Evolutionary conservation across 1,140 invertebrate species (phyloP), one percentile per base, ranked within the genome.

Genomic region (Leptopilina boulardi): DNA sequence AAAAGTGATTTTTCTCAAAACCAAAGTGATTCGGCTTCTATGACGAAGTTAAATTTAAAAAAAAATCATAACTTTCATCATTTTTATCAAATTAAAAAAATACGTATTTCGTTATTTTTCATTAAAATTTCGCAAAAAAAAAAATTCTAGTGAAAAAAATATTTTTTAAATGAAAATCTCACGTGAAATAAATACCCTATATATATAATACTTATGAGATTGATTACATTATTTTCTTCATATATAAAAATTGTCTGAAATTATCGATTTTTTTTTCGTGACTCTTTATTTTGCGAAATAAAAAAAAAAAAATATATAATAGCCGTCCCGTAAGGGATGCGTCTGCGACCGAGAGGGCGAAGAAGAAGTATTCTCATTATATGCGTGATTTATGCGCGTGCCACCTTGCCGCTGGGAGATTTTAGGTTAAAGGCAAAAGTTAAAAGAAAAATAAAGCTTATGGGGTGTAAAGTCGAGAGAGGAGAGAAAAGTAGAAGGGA

Each of bases 401-500:
- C 85, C 85, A 86, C 85, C 86, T 86, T 85, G 85, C 84, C 84
- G 84, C 81, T 80, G 82, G 83, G 82, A 88, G 86, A 87, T 89
- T 90, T 88, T 90, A 86, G 85, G 87, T 89, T 89, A 89, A 86
- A 87, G 87, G 87, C 86, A 89, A 90, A n/a, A 91, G 89, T 91
- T 90, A 90, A 91, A 91, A 89, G 89, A 91, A 91, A 91, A 91
- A 91, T 91, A 91, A 90, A 85, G 89, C 89, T 91, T 90, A 90
- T 86, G 85, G 89, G 89, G 88, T 89, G 86, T 87, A 89, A 89
- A 90, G 88, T 91, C 80, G 80, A 77, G 77, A n/a, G n/a, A n/a
- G n/a, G n/a, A n/a, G 34, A 38, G 66, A 74, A 23, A 76, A 74
- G 76, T 76, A 77, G 59, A 73, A 77, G 78, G 74, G 73, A 4